Base-by-base conservation (phyloP, 2,888 invertebrate species). In the Pedicia rivosa region DNA sequence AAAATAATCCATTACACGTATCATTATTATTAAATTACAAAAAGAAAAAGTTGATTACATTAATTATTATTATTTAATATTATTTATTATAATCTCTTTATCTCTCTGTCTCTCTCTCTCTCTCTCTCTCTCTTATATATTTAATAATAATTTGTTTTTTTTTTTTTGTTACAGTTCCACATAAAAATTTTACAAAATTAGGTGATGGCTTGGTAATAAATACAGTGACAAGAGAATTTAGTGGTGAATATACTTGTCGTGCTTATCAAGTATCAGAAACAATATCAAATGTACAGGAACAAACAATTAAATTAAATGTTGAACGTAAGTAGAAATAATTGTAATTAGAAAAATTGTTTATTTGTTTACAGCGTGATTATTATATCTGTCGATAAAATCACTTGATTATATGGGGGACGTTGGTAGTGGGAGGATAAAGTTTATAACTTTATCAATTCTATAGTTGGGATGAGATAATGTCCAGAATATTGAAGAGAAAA, bases 181-280 rank as follows among this genome's bases (percentile, higher is more conserved):
- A 47, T 46, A 45, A 58, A 19, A 67, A 65, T 52, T 68, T 63
- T 47, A 53, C 57, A 42, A 55, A 62, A 47, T 56, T 67, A 43
- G 67, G 62, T 41, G 67, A 69, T 51, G 72, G 72, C 41, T 59
- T 72, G 44, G 54, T 64, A 47, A 67, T 73, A 50, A 59, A 59
- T 49, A 67, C 67, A 48, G 66, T 70, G 39, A 63, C 64, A 26
- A 59, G 65, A 44, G 60, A 60, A 40, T 70, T 72, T 52, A 64
- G 64, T 44, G 70, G 68, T 45, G 64, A 64, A 46, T 73, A 70
- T 56, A 63, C 64, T 45, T 73, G 72, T 53, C 62, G 65, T 48
- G 72, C 70, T 35, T 63, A 63, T 47, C 70, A 71, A 54, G 56
- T 62, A 40, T 63, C 61, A 42, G 53, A 58, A 39, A 60, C 59